phyloP scores from a whole-genome alignment of 2,113 vertebrate genomes.

The Cochlearius cochlearius region DNA sequence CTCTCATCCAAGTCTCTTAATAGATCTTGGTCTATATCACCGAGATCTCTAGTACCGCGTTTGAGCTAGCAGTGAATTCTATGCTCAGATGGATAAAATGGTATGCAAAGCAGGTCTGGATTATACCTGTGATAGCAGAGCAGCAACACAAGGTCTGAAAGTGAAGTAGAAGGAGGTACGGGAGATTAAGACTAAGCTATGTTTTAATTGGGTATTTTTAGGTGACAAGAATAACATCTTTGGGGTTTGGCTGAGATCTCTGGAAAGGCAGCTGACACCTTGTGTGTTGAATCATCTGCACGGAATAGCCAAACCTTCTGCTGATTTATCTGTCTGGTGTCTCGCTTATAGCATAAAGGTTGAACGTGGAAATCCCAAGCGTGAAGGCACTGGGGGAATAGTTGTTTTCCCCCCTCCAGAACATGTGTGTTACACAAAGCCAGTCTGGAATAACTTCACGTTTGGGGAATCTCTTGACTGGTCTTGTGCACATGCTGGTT shows the following conservation, averaged over 20 bases:
- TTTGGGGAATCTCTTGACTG: background rate
- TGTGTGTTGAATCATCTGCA: background rate
- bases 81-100: background rate
- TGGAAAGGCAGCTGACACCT: background rate
- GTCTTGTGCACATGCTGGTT: background rate
- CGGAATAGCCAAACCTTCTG: background rate
- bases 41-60: background rate
- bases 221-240: background rate
- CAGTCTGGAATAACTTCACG: background rate
- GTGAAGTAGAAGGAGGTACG: background rate
- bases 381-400: background rate
- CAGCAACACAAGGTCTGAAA: background rate
- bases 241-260: background rate
- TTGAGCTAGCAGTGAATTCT: background rate
- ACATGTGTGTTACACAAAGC: background rate
- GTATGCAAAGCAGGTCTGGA: background rate
- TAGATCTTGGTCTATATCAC: background rate
- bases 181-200: background rate
- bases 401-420: fast-evolving
- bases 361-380: fast-evolving
- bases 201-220: background rate
- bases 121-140: background rate
- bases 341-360: fast-evolving
- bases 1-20: background rate
- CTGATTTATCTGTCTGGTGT: background rate